phyloP scores from a whole-genome alignment of 2,888 invertebrate genomes.

The Metalampra italica region DNA sequence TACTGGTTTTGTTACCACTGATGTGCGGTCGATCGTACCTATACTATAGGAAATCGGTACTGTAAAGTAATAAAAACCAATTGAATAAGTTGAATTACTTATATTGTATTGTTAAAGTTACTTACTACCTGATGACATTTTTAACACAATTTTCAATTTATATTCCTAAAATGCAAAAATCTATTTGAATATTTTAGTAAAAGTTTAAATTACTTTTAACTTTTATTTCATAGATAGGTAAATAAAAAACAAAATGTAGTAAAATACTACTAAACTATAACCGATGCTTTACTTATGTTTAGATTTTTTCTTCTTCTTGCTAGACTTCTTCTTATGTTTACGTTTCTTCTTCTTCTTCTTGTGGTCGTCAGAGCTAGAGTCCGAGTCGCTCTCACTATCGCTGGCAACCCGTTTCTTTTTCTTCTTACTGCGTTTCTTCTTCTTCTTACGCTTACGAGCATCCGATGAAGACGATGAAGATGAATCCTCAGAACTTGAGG shows the following conservation, averaged over 20 bases:
- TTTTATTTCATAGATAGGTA: background rate
- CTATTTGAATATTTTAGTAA: background rate
- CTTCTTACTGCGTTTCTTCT: constrained; percentile 80
- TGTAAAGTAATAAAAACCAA: too few species aligned
- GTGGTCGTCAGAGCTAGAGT: constrained; percentile 82
- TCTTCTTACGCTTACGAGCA: constrained; percentile 79
- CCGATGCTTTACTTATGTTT: constrained; percentile 57
- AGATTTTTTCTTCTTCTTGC: constrained; percentile 86
- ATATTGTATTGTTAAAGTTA: too few species aligned
- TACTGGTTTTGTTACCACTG: too few species aligned
- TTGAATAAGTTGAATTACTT: too few species aligned
- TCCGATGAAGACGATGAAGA: constrained; percentile 73
- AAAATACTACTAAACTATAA: background rate
- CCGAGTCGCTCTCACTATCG: constrained; percentile 81
- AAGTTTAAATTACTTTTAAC: background rate
- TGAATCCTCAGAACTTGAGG: constrained; percentile 68
- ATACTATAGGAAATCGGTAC: too few species aligned
- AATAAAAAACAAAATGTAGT: background rate
- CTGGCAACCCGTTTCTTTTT: constrained; percentile 80
- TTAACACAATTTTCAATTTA: background rate
- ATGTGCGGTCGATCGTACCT: too few species aligned
- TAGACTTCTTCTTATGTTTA: constrained; percentile 83
- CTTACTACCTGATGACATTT: background rate
- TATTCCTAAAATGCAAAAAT: background rate
- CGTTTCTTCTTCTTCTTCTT: constrained; percentile 84